Evolutionary conservation across 2,888 invertebrate genomes (phyloP).

Genomic region (Nemapogon koenigi): DNA sequence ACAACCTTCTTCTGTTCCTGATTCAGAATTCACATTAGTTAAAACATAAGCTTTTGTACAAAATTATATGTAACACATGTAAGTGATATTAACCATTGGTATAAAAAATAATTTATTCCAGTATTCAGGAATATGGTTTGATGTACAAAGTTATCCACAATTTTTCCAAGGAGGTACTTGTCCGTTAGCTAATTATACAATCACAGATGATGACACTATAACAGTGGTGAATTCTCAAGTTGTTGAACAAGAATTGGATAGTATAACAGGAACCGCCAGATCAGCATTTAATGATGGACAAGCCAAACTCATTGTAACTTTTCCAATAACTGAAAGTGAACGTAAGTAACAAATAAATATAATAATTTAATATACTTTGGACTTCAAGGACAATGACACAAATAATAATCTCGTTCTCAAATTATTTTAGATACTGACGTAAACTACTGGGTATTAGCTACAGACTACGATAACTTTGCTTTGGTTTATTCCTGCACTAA

Average conservation of each 20-base stretch:
- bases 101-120: conserved; percentile 19
- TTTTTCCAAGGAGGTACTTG: conserved; percentile 41
- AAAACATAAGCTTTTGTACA: no score
- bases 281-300: conserved; percentile 25
- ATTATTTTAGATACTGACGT: conserved; percentile 12
- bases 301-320: conserved; percentile 36
- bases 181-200: conserved; percentile 30
- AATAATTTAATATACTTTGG: neutral
- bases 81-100: no score
- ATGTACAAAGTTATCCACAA: conserved; percentile 41
- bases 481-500: conserved; percentile 29
- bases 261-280: conserved; percentile 31
- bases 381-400: neutral
- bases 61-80: no score
- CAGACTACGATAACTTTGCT: conserved; percentile 62
- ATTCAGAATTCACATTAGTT: no score
- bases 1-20: no score
- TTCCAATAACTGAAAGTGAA: conserved; percentile 19
- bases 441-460: conserved; percentile 54
- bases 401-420: conserved; percentile 1
- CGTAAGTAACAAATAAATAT: neutral
- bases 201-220: conserved; percentile 24
- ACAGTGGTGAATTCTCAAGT: conserved; percentile 40
- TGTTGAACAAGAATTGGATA: conserved; percentile 28
- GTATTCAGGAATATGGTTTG: conserved; percentile 41